These are phyloP conservation scores for Plemyria rubiginata DNA, from an alignment of 2,888 invertebrate species.

Conservation along the genomic window DNA sequence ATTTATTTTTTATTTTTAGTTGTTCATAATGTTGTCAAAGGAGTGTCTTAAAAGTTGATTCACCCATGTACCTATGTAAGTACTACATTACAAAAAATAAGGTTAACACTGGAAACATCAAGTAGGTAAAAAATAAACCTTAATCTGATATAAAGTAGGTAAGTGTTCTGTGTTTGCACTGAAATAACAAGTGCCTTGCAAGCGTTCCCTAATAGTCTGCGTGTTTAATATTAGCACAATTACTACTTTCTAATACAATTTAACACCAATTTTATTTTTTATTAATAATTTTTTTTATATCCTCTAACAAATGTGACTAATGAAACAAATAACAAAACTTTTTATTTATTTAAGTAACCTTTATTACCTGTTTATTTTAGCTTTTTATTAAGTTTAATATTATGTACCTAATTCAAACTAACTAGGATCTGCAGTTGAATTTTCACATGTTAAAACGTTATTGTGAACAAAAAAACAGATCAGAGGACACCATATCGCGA, in stretches of 20 bases:
- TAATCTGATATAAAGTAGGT: constrained; percentile 15
- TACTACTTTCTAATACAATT: constrained; percentile 9
- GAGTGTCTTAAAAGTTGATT: too few relatives aligned
- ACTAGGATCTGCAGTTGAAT: constrained; percentile 55
- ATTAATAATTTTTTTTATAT: constrained; percentile 2
- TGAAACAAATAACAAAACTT: background rate
- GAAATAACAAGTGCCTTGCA: constrained; percentile 29
- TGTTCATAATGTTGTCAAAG: too few relatives aligned
- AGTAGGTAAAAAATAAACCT: too few relatives aligned
- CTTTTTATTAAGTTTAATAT: constrained; percentile 54
- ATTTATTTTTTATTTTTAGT: too few relatives aligned
- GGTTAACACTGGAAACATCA: too few relatives aligned
- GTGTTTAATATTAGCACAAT: constrained; percentile 22
- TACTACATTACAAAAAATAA: too few relatives aligned
- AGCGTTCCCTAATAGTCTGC: constrained; percentile 28
- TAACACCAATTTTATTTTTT: constrained; percentile 14
- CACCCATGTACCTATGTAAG: too few relatives aligned
- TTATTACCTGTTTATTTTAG: constrained; percentile 38
- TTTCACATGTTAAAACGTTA: constrained; percentile 69
- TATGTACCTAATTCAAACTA: constrained; percentile 51
- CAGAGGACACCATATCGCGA: constrained; percentile 99
- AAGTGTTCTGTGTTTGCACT: constrained; percentile 26
- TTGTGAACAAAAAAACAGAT: constrained; percentile 88
- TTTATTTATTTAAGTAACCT: constrained; percentile 3
- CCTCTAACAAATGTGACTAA: background rate